These are phyloP conservation scores for Acrobasis consociella DNA, from an alignment of 2,888 invertebrate genomes.

Conservation along the genomic window DNA sequence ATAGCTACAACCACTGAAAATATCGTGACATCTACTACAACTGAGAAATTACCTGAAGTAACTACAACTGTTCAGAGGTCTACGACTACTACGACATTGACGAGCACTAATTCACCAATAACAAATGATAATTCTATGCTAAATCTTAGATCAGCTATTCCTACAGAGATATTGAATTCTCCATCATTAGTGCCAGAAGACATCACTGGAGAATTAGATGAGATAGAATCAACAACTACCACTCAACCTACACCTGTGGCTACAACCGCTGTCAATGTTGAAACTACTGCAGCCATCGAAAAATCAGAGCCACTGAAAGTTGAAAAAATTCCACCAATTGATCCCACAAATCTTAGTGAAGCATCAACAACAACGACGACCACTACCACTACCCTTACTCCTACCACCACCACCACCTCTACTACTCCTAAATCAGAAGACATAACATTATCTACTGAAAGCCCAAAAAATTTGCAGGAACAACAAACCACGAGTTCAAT, in stretches of 20 bases:
- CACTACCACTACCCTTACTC: background rate
- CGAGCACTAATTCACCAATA: slow-evolving; percentile 40
- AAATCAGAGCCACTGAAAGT: slow-evolving; percentile 31
- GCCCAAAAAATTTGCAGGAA: slow-evolving; percentile 43
- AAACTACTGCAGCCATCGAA: slow-evolving; percentile 28
- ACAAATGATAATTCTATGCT: slow-evolving; percentile 45
- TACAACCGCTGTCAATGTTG: slow-evolving; percentile 35
- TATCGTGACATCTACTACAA: slow-evolving; percentile 34
- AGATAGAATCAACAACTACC: slow-evolving; percentile 36
- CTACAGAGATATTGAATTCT: slow-evolving; percentile 61
- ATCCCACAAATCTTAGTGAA: slow-evolving; percentile 27
- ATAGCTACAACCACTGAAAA: slow-evolving; percentile 24
- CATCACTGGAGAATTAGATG: slow-evolving; percentile 50
- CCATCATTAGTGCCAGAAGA: slow-evolving; percentile 57
- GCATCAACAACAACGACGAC: background rate
- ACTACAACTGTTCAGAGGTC: slow-evolving; percentile 38
- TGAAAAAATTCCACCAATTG: slow-evolving; percentile 32
- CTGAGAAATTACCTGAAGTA: slow-evolving; percentile 42
- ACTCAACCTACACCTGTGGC: slow-evolving; percentile 29
- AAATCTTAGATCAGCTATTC: slow-evolving; percentile 67
- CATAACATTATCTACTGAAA: slow-evolving; percentile 34
- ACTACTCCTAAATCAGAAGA: slow-evolving; percentile 27
- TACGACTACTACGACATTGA: slow-evolving; percentile 25
- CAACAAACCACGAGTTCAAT: slow-evolving; percentile 51
- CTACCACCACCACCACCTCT: background rate